These are phyloP conservation scores for Brachyhypopomus gauderio DNA, from an alignment of 2,113 vertebrate species.

Conservation along the genomic window DNA sequence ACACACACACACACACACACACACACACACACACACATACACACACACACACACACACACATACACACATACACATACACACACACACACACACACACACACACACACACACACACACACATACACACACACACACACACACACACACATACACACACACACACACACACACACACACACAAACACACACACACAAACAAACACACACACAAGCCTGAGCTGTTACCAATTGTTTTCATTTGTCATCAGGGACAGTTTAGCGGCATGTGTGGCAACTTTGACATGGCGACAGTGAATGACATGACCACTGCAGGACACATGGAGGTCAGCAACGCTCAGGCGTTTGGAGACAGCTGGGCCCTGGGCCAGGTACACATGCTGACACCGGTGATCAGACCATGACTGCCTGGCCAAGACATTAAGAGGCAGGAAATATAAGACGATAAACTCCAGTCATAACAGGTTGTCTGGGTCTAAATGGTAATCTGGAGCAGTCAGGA, in stretches of 20 bases:
- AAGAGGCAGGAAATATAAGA: background rate
- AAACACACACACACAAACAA: no score
- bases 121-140: no score
- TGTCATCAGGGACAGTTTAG: slow-evolving; percentile 82
- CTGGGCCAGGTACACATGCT: slow-evolving; percentile 84
- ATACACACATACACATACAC: background rate
- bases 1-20: background rate
- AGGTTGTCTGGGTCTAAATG: background rate
- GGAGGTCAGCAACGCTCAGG: slow-evolving; percentile 94
- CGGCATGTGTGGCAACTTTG: slow-evolving; percentile 97
- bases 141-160: background rate
- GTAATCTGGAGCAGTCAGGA: no score
- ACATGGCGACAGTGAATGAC: slow-evolving; percentile 96
- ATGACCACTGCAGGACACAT: slow-evolving; percentile 96
- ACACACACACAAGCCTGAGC: background rate
- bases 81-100: no score
- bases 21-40: no score
- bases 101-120: background rate
- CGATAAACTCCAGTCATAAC: background rate
- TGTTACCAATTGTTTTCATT: background rate
- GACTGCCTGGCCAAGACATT: background rate
- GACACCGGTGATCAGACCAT: no score
- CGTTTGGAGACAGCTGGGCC: slow-evolving; percentile 96
- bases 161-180: no score
- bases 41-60: slow-evolving; percentile 1